phyloP scores from a whole-genome alignment of 2,888 invertebrate genomes.

The Therioaphis trifolii region DNA sequence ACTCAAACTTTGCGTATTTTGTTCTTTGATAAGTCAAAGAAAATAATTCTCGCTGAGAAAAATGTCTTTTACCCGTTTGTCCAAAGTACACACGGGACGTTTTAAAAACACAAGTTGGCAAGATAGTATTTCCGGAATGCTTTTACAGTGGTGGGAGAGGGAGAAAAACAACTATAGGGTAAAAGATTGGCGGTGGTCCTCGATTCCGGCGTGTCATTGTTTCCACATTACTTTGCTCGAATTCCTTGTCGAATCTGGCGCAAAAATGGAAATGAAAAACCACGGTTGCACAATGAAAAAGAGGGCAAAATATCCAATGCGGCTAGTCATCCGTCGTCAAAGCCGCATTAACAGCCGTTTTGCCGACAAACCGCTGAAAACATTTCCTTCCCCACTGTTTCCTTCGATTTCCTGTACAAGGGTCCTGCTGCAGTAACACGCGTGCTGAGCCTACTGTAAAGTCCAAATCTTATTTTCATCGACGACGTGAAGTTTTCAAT shows the following conservation, averaged over 20 bases:
- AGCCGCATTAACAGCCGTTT: constrained; percentile 58
- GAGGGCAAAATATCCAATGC: constrained; percentile 45
- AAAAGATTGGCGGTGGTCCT: constrained; percentile 52
- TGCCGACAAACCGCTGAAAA: constrained; percentile 57
- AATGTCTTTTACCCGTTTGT: constrained; percentile 45
- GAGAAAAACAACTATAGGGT: constrained; percentile 25
- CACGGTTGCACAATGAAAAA: constrained; percentile 36
- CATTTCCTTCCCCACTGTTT: constrained; percentile 25
- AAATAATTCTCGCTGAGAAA: constrained; percentile 24
- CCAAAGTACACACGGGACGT: constrained; percentile 32
- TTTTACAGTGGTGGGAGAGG: background rate
- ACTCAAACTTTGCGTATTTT: background rate
- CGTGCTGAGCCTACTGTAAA: background rate
- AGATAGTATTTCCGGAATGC: constrained; percentile 59
- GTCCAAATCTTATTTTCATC: constrained; percentile 19
- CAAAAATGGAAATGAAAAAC: constrained; percentile 63
- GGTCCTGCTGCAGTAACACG: constrained; percentile 1
- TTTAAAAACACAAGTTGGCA: constrained; percentile 52
- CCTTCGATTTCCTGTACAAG: constrained; percentile 31
- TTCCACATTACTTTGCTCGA: constrained; percentile 60
- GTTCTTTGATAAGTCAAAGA: constrained; percentile 35
- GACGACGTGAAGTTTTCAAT: background rate
- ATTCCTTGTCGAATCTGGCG: constrained; percentile 60
- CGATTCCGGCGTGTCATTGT: constrained; percentile 62
- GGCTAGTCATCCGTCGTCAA: constrained; percentile 62